These are phyloP conservation scores for Coregonus ussuriensis DNA, from an alignment of 2,797 vertebrate genomes.

Conservation along the genomic window DNA sequence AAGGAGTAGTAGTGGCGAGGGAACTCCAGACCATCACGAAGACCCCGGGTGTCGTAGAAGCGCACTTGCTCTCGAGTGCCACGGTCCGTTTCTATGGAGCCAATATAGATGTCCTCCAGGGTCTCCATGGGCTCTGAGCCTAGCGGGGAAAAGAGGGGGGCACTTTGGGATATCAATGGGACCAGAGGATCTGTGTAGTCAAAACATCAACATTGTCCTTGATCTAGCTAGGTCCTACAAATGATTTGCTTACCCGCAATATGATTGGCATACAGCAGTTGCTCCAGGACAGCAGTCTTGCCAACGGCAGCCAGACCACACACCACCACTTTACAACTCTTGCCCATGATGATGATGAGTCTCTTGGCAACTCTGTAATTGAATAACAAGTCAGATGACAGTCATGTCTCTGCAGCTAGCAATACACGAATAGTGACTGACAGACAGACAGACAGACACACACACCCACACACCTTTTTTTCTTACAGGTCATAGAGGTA, in stretches of 20 bases:
- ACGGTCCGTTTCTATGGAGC: constrained; percentile 96
- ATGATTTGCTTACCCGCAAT: constrained; percentile 80
- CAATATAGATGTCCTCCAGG: constrained; percentile 96
- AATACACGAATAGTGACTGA: background rate
- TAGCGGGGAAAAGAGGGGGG: constrained; percentile 44
- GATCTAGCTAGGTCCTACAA: background rate
- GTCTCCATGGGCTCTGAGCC: constrained; percentile 97
- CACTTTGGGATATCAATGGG: background rate
- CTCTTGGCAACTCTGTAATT: constrained; percentile 28
- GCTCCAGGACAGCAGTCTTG: constrained; percentile 94
- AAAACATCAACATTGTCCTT: background rate
- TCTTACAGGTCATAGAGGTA: background rate
- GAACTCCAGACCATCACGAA: constrained; percentile 89
- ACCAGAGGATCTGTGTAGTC: background rate
- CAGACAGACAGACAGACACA: background rate
- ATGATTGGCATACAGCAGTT: constrained; percentile 94
- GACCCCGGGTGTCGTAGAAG: constrained; percentile 95
- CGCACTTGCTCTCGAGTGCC: constrained; percentile 95
- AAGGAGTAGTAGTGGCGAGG: constrained; percentile 95
- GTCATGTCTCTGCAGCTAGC: background rate
- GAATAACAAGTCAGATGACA: background rate
- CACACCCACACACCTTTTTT: background rate
- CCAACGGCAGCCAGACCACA: constrained; percentile 92
- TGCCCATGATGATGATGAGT: constrained; percentile 81
- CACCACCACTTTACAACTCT: constrained; percentile 97